Percentiles rank a stretch among this genome's conserved stretches.
phyloP scores from a whole-genome alignment of 2,797 vertebrate species.

The Hypotaenidia philippensis region DNA sequence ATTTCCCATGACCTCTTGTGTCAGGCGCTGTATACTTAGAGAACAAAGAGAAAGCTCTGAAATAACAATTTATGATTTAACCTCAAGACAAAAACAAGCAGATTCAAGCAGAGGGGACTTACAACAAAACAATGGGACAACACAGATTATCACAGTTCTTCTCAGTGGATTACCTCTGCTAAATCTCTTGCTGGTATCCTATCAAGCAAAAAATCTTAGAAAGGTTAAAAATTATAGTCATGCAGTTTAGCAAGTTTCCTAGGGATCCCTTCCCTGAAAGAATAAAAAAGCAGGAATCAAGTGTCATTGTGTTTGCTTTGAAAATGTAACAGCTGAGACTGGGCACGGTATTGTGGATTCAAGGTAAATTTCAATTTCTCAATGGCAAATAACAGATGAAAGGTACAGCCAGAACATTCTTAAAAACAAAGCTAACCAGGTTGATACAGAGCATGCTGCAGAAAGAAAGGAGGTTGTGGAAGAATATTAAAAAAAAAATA shows the following conservation, averaged over 20 bases:
- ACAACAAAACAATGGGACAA: neutral
- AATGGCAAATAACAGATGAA: neutral
- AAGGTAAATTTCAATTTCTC: neutral
- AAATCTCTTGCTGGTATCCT: neutral
- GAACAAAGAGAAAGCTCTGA: neutral
- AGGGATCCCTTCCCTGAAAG: neutral
- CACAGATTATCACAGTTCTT: neutral
- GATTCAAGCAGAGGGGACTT: neutral
- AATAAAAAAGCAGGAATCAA: neutral
- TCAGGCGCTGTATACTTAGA: neutral
- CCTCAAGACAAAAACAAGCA: neutral
- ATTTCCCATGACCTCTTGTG: neutral
- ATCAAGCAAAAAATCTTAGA: neutral
- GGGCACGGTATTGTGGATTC: neutral
- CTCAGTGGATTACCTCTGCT: neutral
- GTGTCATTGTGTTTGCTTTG: neutral
- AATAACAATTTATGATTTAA: neutral
- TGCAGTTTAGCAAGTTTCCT: neutral
- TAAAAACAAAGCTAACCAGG: neutral
- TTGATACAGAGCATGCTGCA: neutral
- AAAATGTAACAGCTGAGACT: neutral
- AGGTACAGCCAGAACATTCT: neutral
- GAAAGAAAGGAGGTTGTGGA: neutral
- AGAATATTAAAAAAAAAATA: too few species aligned
- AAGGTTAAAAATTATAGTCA: neutral